Base-by-base conservation (phyloP, 2,113 vertebrate genomes). In the Hydropotes inermis region DNA sequence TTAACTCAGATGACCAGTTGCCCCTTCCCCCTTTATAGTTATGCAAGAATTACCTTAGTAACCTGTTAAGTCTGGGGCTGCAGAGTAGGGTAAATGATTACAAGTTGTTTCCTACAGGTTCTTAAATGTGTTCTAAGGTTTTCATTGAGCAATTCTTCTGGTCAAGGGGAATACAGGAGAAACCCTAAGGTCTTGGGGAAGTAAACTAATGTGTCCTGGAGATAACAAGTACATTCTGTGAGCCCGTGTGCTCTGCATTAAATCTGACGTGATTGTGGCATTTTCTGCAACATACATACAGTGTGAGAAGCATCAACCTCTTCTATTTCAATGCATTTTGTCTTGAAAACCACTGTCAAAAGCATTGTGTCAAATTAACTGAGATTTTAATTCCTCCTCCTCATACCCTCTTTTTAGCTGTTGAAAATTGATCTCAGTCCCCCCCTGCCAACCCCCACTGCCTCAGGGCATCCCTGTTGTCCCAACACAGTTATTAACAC, bases 361-460 rank as follows among this genome's bases (percentile, higher is more conserved):
- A 70, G 43, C 13, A 36, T 6, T 2, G 0, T 74, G 12, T 57
- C 19, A 91, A 43, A 74, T 94, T 84, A 81, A 84, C 33, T 84
- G 6, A 47, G 7, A 45, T 50, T 91, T 83, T 70, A 81, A 81
- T 91, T 67, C 4, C 27, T 91, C 28, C 8, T 90, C 54, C 13
- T 79, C 50, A 55, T 39, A 91, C 1, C 54, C 54, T 50, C 23
- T 55, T 78, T 76, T 87, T 55, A 64, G 6, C 15, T 50, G 11
- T 57, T 21, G 36, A 91, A 61, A 87, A 33, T 30, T 6, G 1
- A 36, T 33, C 21, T 21, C 7, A 13, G 3, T 79, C 39, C 27
- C 23, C n/a, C 67, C 28, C 4, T 14, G 1, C 4, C 28, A 0
- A 33, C 30, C 33, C 61, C 61, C 30, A 8, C 7, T 0, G 0